Percentiles rank a stretch among this genome's conserved stretches.
Conservation (phyloP, 2,888 invertebrate species). For the Pemphredon lugubris region DNA sequence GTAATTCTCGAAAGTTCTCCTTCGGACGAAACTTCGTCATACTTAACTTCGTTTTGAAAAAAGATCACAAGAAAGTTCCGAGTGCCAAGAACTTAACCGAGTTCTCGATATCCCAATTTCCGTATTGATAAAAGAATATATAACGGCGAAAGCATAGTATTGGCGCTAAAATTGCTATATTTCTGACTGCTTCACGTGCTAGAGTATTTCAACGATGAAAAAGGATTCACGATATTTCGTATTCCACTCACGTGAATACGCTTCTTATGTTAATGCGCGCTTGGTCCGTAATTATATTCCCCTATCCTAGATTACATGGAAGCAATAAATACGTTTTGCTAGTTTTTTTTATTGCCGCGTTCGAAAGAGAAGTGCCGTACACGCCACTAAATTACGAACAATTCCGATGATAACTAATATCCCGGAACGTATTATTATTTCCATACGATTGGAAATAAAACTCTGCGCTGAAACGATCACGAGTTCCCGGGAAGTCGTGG, state of each 20-base stretch:
- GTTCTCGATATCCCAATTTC: no score
- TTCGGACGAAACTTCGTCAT: no score
- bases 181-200: not conserved
- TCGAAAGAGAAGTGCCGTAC: not conserved
- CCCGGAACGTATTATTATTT: conserved; percentile 19
- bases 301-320: conserved; percentile 11
- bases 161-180: no score
- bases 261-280: conserved; percentile 8
- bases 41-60: no score
- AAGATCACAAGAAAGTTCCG: no score
- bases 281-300: conserved; percentile 4
- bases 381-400: conserved; percentile 1
- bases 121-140: no score
- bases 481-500: no score
- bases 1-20: no score
- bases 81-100: no score
- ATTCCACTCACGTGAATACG: conserved; percentile 13
- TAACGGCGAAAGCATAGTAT: no score
- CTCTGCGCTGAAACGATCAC: no score
- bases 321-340: conserved; percentile 20
- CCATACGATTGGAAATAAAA: not conserved
- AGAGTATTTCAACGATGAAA: conserved; percentile 1
- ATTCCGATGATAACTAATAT: conserved; percentile 11
- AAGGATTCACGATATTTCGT: not conserved
- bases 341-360: conserved; percentile 14